Percentiles rank a stretch among this genome's conserved stretches.
These are phyloP conservation scores for Phasianus colchicus DNA, from an alignment of 2,113 vertebrate genomes.

Conservation along the genomic window DNA sequence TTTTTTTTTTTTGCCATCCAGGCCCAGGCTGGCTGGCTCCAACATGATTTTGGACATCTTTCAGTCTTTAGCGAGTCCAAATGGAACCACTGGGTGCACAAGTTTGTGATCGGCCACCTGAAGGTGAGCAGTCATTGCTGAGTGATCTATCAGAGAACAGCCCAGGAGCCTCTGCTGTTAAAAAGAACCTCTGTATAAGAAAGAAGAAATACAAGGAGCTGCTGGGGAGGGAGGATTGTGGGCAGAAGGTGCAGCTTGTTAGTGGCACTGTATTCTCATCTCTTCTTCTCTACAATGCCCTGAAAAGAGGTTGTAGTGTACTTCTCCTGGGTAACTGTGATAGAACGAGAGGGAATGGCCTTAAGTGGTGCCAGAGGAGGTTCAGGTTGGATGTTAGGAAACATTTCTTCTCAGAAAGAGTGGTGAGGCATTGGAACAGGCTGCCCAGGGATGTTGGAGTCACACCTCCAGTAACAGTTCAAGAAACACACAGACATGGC, in stretches of 20 bases:
- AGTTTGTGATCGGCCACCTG: slow-evolving; percentile 85
- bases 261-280: background rate
- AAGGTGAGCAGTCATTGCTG: slow-evolving; percentile 71
- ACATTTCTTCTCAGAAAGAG: no score
- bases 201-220: background rate
- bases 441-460: no score
- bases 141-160: background rate
- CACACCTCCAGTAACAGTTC: no score
- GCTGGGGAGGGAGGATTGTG: background rate
- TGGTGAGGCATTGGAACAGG: no score
- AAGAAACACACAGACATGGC: no score
- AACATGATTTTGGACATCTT: slow-evolving; percentile 87
- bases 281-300: background rate
- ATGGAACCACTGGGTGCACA: slow-evolving; percentile 85
- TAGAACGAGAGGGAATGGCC: no score
- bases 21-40: slow-evolving; percentile 86
- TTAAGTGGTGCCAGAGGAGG: no score
- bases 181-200: accelerated
- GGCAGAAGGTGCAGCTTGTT: background rate
- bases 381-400: no score
- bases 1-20: slow-evolving; percentile 8
- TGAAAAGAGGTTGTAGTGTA: no score
- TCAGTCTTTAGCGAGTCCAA: slow-evolving; percentile 81
- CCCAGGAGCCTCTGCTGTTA: background rate
- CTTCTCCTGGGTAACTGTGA: no score